Conservation (phyloP, 2,797 vertebrate species). For the Thamnophis elegans region DNA sequence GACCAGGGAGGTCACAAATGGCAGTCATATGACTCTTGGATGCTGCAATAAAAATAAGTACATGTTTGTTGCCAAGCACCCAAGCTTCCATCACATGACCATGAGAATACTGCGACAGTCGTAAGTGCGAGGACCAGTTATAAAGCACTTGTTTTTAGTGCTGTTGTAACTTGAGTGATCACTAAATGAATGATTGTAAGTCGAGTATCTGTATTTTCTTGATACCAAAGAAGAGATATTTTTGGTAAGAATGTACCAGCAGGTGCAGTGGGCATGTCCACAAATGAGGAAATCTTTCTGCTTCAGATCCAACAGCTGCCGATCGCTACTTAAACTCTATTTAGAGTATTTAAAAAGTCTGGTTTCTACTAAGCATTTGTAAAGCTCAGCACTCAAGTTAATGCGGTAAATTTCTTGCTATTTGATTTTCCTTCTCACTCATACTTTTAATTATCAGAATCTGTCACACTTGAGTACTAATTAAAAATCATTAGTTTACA, state of each 20-base stretch:
- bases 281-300: not conserved
- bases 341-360: not conserved
- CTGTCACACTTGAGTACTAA: slow-evolving; percentile 31
- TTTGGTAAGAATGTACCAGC: not conserved
- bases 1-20: not conserved
- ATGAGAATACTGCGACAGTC: not conserved
- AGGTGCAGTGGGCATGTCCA: not conserved
- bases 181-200: not conserved
- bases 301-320: not conserved
- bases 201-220: not conserved
- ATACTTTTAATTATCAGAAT: slow-evolving; percentile 32
- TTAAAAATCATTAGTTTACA: slow-evolving; percentile 42
- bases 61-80: not conserved
- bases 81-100: not conserved
- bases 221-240: not conserved
- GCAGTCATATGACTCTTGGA: not conserved
- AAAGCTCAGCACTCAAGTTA: slow-evolving; percentile 16
- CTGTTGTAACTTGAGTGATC: not conserved
- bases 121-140: not conserved
- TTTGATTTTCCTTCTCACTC: slow-evolving; percentile 42
- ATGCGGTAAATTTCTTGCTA: slow-evolving; percentile 32
- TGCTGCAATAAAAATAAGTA: not conserved
- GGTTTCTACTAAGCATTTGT: slow-evolving; percentile 13
- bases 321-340: not conserved
- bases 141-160: not conserved